These are phyloP conservation scores for Aleiodes alternator DNA, from an alignment of 2,888 invertebrate species.

Conservation along the genomic window DNA sequence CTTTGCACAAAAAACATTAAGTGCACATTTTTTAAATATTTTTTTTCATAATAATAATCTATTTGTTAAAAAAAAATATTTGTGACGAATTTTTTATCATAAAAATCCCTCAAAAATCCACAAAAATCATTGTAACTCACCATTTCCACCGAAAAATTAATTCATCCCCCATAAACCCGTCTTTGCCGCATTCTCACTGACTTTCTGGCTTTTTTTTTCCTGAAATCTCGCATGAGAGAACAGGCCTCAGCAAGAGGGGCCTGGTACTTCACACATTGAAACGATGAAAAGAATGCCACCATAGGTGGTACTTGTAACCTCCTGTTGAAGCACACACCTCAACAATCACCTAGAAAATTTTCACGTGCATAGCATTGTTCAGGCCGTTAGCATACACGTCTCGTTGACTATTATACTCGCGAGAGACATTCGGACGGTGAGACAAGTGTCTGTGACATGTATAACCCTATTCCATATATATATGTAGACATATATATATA, in stretches of 20 bases:
- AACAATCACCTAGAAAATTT: slow-evolving; percentile 36
- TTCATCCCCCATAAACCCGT: no score
- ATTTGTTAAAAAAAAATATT: no score
- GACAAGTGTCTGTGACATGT: slow-evolving; percentile 13
- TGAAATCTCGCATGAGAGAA: background rate
- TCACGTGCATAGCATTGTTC: slow-evolving; percentile 28
- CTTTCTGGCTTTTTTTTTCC: no score
- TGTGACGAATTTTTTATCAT: no score
- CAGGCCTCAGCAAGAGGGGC: background rate
- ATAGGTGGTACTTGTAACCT: slow-evolving; percentile 25
- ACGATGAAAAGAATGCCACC: slow-evolving; percentile 21
- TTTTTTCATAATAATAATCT: no score
- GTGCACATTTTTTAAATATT: no score
- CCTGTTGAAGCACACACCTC: slow-evolving; percentile 10
- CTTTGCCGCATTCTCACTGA: no score
- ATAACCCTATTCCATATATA: slow-evolving; percentile 13
- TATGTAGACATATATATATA: no score
- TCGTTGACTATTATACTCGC: slow-evolving; percentile 22
- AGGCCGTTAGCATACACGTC: slow-evolving; percentile 30
- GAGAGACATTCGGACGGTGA: slow-evolving; percentile 23
- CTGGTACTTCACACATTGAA: background rate
- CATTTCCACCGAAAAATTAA: no score
- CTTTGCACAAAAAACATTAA: no score
- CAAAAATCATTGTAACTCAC: no score
- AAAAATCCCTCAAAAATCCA: no score